phyloP scores from a whole-genome alignment of 2,797 vertebrate genomes.

The Spheniscus humboldti region DNA sequence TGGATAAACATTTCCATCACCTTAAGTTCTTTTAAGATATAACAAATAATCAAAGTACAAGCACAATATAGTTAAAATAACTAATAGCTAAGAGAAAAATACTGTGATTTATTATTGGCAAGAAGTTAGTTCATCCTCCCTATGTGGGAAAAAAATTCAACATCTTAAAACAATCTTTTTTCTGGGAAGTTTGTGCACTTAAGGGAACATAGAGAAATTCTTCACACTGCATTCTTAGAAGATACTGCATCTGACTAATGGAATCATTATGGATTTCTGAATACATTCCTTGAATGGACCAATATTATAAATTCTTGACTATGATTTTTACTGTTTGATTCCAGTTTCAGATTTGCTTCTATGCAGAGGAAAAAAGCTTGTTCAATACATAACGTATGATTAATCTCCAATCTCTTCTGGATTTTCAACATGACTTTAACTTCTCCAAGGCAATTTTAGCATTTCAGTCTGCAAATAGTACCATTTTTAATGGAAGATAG shows the following conservation, averaged over 20 bases:
- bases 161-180: background rate
- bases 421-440: background rate
- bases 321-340: background rate
- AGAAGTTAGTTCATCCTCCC: background rate
- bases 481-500: background rate
- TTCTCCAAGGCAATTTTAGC: background rate
- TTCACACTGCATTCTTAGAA: background rate
- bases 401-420: background rate
- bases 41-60: background rate
- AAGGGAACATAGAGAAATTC: background rate
- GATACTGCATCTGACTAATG: background rate
- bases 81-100: background rate
- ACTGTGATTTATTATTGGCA: background rate
- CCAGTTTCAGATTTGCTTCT: background rate
- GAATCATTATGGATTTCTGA: background rate
- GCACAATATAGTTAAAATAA: background rate
- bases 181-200: background rate
- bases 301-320: background rate
- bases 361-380: background rate
- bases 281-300: background rate
- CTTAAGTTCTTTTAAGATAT: background rate
- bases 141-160: background rate
- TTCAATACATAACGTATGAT: background rate
- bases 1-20: background rate
- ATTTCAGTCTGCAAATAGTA: background rate